phyloP scores from a whole-genome alignment of 2,797 vertebrate species.

The Austrolebias charrua region DNA sequence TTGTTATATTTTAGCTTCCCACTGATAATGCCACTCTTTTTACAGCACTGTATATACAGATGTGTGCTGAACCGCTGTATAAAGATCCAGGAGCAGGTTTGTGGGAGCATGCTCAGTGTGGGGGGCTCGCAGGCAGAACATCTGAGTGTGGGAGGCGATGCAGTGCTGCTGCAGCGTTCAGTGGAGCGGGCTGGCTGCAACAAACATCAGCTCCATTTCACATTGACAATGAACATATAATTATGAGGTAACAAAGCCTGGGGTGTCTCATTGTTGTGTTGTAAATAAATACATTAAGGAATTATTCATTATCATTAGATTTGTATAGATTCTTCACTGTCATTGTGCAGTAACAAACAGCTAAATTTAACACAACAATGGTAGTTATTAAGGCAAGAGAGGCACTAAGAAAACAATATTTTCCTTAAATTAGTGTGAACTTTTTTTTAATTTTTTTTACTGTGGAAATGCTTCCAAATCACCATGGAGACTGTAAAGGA shows the following conservation, averaged over 20 bases:
- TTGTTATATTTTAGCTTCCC: conserved; percentile 45
- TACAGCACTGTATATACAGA: conserved; percentile 34
- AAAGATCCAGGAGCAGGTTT: conserved; percentile 26
- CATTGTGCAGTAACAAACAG: no score
- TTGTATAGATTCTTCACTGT: no score
- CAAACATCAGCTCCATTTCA: conserved; percentile 35
- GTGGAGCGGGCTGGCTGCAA: conserved; percentile 16
- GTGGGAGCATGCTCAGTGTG: conserved; percentile 51
- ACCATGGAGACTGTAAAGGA: conserved; percentile 42
- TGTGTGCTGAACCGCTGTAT: conserved; percentile 46
- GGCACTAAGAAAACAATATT: conserved; percentile 42
- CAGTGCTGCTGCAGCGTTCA: conserved; percentile 41
- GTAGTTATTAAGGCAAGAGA: no score
- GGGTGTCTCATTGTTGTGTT: no score
- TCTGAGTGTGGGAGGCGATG: conserved; percentile 44
- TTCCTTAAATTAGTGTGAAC: conserved; percentile 11
- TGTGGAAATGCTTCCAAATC: conserved; percentile 29
- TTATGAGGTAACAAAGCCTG: conserved; percentile 12
- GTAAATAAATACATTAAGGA: conserved; percentile 8
- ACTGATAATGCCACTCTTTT: conserved; percentile 51
- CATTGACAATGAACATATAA: conserved; percentile 8
- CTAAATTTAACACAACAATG: no score
- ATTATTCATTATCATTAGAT: not conserved
- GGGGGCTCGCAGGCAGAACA: conserved; percentile 34
- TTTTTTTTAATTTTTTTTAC: conserved; percentile 18